These are phyloP conservation scores for Drosophila hamatofila DNA, from an alignment of 2,888 invertebrate genomes.

Conservation along the genomic window DNA sequence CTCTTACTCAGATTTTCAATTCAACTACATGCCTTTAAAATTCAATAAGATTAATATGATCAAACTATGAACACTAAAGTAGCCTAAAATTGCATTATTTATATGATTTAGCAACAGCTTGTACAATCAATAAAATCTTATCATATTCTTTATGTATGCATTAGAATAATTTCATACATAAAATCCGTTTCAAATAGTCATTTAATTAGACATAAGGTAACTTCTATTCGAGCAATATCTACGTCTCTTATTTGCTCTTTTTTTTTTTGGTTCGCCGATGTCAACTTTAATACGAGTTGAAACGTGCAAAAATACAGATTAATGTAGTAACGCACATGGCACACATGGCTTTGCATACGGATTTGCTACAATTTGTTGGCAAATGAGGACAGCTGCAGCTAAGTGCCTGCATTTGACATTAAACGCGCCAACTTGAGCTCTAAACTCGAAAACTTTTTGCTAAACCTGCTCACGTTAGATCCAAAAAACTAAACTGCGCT, in stretches of 20 bases:
- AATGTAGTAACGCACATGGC: constrained; percentile 34
- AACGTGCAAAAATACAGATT: constrained; percentile 39
- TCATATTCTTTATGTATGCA: too few species aligned
- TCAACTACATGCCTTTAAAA: too few species aligned
- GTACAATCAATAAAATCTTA: too few species aligned
- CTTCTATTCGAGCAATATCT: neutral
- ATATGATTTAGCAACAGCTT: too few species aligned
- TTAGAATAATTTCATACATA: too few species aligned
- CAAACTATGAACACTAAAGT: too few species aligned
- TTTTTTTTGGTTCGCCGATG: constrained; percentile 25
- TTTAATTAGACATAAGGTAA: neutral
- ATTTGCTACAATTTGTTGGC: constrained; percentile 53
- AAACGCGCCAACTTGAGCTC: constrained; percentile 52
- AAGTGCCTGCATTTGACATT: constrained; percentile 74
- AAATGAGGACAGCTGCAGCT: constrained; percentile 51
- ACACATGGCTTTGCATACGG: constrained; percentile 24
- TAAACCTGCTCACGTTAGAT: constrained; percentile 26
- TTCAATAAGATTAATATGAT: too few species aligned
- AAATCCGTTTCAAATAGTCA: too few species aligned
- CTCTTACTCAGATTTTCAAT: too few species aligned
- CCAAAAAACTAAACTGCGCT: constrained; percentile 29
- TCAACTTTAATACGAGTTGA: constrained; percentile 51
- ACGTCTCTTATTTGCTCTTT: neutral
- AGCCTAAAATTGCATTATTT: too few species aligned
- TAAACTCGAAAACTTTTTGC: constrained; percentile 38